A percentile compares a stretch with the other conserved stretches of the same genome.
Evolutionary conservation across 2,888 invertebrate genomes (phyloP).

Genomic region (Mesochorus sp.): DNA sequence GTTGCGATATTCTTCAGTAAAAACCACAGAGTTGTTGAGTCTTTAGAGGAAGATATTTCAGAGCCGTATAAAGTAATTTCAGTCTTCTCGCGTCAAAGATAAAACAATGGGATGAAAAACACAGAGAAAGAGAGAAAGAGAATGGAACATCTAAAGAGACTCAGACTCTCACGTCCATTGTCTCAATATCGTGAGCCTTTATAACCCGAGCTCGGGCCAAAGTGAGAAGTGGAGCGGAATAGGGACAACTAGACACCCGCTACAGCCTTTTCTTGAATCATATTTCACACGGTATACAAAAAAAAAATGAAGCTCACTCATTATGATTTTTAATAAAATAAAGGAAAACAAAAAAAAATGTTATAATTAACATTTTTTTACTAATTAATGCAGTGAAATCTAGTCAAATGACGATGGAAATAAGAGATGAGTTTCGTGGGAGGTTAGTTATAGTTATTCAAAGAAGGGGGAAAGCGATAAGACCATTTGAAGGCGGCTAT

Average conservation of each 20-base stretch:
- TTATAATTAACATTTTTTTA: too few species aligned
- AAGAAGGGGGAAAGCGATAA: too few species aligned
- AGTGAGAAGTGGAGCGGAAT: constrained; percentile 36
- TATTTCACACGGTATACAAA: not conserved
- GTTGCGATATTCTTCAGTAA: too few species aligned
- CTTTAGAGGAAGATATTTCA: not conserved
- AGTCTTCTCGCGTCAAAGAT: not conserved
- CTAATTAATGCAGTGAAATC: too few species aligned
- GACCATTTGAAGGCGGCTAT: not conserved
- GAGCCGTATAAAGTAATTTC: not conserved
- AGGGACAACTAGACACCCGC: not conserved
- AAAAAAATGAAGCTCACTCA: not conserved
- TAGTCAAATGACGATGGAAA: too few species aligned
- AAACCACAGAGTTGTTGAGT: too few species aligned
- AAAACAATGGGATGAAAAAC: not conserved
- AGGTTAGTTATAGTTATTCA: too few species aligned
- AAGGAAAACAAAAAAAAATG: too few species aligned
- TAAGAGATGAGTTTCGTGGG: too few species aligned
- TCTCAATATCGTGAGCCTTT: constrained; percentile 22
- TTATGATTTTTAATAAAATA: not conserved
- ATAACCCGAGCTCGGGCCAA: constrained; percentile 8
- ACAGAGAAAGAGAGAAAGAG: not conserved
- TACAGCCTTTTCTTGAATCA: not conserved
- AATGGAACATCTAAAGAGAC: constrained; percentile 16
- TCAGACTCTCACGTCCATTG: constrained; percentile 38